Base-by-base conservation (phyloP, 2,888 invertebrate species). In the Endomychus coccineus region DNA sequence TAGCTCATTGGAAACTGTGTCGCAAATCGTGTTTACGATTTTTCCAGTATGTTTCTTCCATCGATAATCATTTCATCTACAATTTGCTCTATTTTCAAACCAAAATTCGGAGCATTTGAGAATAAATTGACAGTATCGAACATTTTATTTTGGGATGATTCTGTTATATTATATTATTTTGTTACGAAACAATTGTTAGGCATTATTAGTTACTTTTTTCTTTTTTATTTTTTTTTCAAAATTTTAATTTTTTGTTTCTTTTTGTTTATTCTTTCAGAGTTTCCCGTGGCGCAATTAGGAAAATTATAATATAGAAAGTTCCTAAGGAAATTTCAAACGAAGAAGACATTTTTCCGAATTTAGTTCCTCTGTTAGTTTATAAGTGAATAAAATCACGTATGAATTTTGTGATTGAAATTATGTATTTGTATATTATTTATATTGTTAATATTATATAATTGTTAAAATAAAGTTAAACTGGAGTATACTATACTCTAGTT, bases 361-460 rank as follows among this genome's bases (percentile, higher is more conserved):
- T 45, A 42, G 42, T 43, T 43, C 40, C 42, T 40, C 37, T 42
- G 29, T 42, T 45, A 42, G 44, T 36, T 38, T 33, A 25, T 42
- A 37, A 39, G 39, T 36, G 36, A 39, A 38, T 29, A 34, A 15
- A 37, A 37, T 37, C 36, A 37, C 36, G 29, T n/a, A 23, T 37
- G 27, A 37, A 37, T 24, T 39, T 36, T 42, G 42, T 42, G 37
- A 44, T 44, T 44, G 37, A 42, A 44, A 39, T 42, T 42, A 43
- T 43, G 40, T 43, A 40, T 40, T 45, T 45, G 38, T 43, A 40
- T 45, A 40, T 42, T 42, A 32, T 40, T 42, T 42, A 31, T 36
- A 39, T 42, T 42, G 34, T 42, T 42, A 42, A 42, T 44, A 44
- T 39, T 42, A 38, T 42, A 40, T 39, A 38, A 39, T 44, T 45